Base-by-base conservation (phyloP, 2,113 vertebrate genomes). In the Siphamia tubifer region DNA sequence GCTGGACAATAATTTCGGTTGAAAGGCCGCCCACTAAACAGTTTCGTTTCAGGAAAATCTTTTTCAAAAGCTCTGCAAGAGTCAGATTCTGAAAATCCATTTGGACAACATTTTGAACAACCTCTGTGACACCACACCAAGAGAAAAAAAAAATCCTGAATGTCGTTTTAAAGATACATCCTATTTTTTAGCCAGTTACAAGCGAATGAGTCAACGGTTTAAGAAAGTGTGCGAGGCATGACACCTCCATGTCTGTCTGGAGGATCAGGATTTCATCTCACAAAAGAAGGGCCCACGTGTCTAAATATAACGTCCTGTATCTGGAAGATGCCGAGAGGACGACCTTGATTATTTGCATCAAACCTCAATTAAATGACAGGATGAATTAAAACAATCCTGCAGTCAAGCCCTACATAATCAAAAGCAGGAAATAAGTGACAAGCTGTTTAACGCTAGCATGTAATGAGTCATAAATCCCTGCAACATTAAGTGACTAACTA, bases 1-100 rank as follows among this genome's bases (percentile, higher is more conserved):
- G 73, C 65, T 72, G 67, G 74, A 81, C 72, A 67, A 45, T 78
- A 58, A 68, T 70, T 61, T 77, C 39, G 72, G 25, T 77, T 77
- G 54, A 81, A 81, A 82, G 73, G 66, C 67, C 68, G 61, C 36
- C 52, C 43, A 58, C 31, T 45, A 64, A 64, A 79, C 42, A 48
- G 51, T 64, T 60, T 69, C 19, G 73, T 68, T 48, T 77, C 2
- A 17, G 11, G 30, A 75, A 23, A 38, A 49, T 61, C 8, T 35
- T 13, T 27, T 69, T 38, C 5, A 65, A 60, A 76, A 54, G 61
- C 66, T 49, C 31, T 0, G 15, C 12, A 31, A 35, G 17, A 23
- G 34, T 45, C 68, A 54, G 16, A 75, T 66, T 65, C 28, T 68
- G 48, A 76, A 81, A 77, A 68, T 65, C 38, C 40, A 52, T 71